phyloP scores from a whole-genome alignment of 1,140 invertebrate species.

The Pachypsylla venusta region DNA sequence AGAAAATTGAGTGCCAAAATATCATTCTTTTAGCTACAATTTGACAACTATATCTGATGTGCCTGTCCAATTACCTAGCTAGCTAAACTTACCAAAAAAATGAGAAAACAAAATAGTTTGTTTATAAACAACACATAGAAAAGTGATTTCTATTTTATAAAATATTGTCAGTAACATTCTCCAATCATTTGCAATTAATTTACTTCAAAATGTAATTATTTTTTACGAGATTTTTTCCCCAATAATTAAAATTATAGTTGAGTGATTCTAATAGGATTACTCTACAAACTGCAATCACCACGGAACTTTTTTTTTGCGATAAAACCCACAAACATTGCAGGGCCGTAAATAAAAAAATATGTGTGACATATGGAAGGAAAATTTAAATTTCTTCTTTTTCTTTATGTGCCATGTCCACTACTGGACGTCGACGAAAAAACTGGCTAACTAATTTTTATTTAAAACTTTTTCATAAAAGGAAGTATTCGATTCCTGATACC shows the following conservation, averaged over 20 bases:
- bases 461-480: too few species aligned
- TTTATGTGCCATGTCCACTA: too few species aligned
- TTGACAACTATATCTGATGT: too few species aligned
- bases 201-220: constrained; percentile 8
- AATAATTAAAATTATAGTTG: constrained; percentile 10
- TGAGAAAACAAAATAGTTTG: not conserved
- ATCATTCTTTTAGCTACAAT: too few species aligned
- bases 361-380: not conserved
- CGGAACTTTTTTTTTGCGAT: constrained; percentile 2
- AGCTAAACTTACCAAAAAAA: too few species aligned
- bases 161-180: constrained; percentile 6
- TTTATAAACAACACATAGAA: not conserved
- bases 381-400: too few species aligned
- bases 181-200: constrained; percentile 8
- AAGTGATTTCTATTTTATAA: not conserved
- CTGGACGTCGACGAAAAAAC: too few species aligned
- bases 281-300: constrained; percentile 5
- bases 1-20: too few species aligned
- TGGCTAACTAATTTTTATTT: too few species aligned
- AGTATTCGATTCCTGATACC: too few species aligned
- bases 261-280: constrained; percentile 8
- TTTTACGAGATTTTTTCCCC: constrained; percentile 9
- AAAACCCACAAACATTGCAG: not conserved
- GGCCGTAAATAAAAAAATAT: not conserved
- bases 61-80: too few species aligned